Conservation (phyloP, 2,888 invertebrate species). For the Drosophila yooni region DNA sequence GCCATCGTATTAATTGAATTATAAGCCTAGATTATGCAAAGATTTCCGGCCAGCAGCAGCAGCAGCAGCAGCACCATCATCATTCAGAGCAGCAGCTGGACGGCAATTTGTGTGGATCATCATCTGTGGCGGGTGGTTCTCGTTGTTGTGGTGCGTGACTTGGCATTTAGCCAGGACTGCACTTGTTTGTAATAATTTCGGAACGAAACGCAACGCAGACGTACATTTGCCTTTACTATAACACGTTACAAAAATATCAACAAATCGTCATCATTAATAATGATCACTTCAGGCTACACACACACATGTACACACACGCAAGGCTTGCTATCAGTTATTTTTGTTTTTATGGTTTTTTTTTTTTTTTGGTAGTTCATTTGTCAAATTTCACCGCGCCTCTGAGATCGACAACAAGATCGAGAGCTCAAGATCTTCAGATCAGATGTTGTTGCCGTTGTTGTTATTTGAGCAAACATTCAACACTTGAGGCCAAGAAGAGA, state of each 20-base stretch:
- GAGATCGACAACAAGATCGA: constrained; percentile 59
- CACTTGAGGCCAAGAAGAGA: constrained; percentile 77
- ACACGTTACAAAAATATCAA: constrained; percentile 84
- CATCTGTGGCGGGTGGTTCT: constrained; percentile 36
- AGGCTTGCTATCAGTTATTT: constrained; percentile 42
- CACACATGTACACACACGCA: constrained; percentile 6
- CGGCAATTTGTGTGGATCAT: constrained; percentile 73
- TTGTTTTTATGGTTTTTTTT: constrained; percentile 1
- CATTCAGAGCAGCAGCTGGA: constrained; percentile 48
- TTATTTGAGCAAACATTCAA: constrained; percentile 81
- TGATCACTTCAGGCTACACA: constrained; percentile 77
- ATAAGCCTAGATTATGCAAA: constrained; percentile 84
- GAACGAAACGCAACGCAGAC: constrained; percentile 42
- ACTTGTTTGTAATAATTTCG: constrained; percentile 71
- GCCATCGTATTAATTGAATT: constrained; percentile 83
- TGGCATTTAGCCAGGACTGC: constrained; percentile 68
- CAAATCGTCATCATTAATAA: constrained; percentile 85
- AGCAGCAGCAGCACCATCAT: constrained; percentile 22
- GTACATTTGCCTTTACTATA: constrained; percentile 59
- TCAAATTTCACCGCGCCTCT: constrained; percentile 79
- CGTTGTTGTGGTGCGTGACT: constrained; percentile 59
- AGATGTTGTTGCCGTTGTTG: constrained; percentile 57
- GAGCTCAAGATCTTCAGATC: constrained; percentile 59
- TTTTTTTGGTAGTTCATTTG: constrained; percentile 72
- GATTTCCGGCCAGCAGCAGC: constrained; percentile 77